Percentiles rank a stretch among this genome's conserved stretches.
These are phyloP conservation scores for Prunella himalayana DNA, from an alignment of 2,113 vertebrate genomes.

Conservation along the genomic window DNA sequence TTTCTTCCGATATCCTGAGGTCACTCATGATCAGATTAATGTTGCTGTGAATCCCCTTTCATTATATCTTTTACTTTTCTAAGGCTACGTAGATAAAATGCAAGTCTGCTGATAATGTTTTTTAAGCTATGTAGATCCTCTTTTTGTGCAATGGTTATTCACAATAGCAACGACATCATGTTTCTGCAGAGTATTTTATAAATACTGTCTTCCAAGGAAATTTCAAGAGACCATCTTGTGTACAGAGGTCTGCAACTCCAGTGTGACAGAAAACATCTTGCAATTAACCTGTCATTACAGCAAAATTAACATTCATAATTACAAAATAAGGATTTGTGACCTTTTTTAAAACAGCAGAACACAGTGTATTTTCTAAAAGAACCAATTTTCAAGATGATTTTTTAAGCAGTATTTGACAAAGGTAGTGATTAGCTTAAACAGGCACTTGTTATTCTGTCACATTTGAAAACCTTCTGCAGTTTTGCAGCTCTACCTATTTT, in stretches of 20 bases:
- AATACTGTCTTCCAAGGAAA: background rate
- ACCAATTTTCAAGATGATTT: background rate
- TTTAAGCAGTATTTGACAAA: background rate
- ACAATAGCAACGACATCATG: rapidly evolving
- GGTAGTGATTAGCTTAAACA: background rate
- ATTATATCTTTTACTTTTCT: background rate
- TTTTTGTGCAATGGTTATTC: background rate
- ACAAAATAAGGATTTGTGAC: background rate
- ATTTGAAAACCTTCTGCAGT: background rate
- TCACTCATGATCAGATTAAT: background rate
- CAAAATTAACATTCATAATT: background rate
- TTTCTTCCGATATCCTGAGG: background rate
- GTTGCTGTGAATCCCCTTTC: background rate
- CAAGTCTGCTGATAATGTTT: background rate
- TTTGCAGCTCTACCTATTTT: background rate
- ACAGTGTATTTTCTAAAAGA: background rate
- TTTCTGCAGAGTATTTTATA: background rate
- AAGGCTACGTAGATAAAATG: background rate
- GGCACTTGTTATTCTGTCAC: background rate
- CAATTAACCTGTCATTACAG: background rate
- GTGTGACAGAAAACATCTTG: background rate
- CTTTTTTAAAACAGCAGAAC: background rate
- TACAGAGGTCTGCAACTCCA: background rate
- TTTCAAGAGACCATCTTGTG: background rate
- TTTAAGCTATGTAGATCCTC: background rate